Conservation (phyloP, 2,113 vertebrate species). For the Suricata suricatta region DNA sequence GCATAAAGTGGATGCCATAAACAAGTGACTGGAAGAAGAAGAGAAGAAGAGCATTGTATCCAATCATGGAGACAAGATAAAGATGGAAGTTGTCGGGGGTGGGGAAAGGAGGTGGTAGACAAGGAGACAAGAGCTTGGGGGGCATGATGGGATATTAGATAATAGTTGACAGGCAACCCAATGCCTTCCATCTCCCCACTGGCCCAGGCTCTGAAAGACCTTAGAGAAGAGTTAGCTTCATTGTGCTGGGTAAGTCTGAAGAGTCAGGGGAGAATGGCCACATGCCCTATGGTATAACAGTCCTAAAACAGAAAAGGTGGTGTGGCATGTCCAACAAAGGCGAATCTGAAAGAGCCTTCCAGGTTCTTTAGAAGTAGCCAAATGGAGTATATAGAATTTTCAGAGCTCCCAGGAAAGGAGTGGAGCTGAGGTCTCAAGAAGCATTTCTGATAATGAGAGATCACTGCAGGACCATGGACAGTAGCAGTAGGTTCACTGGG, state of each 20-base stretch:
- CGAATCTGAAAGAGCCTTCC: neutral
- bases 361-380: neutral
- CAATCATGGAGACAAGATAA: neutral
- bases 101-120: fast-evolving
- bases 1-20: neutral
- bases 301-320: neutral
- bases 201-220: neutral
- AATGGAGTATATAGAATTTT: neutral
- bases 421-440: too few relatives aligned
- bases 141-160: neutral
- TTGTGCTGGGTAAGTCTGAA: neutral
- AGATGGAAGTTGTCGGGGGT: neutral
- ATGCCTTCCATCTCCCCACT: neutral
- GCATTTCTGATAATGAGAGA: neutral
- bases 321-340: neutral
- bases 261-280: too few relatives aligned
- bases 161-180: neutral
- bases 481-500: neutral
- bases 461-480: neutral
- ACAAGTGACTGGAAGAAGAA: neutral
- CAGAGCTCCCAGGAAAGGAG: neutral
- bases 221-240: neutral
- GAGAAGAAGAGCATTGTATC: neutral
- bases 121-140: neutral
- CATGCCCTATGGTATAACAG: neutral